Percentiles rank a stretch among this genome's conserved stretches.
These are phyloP conservation scores for Ganaspis brasiliensis DNA, from an alignment of 2,888 invertebrate species.

Conservation along the genomic window DNA sequence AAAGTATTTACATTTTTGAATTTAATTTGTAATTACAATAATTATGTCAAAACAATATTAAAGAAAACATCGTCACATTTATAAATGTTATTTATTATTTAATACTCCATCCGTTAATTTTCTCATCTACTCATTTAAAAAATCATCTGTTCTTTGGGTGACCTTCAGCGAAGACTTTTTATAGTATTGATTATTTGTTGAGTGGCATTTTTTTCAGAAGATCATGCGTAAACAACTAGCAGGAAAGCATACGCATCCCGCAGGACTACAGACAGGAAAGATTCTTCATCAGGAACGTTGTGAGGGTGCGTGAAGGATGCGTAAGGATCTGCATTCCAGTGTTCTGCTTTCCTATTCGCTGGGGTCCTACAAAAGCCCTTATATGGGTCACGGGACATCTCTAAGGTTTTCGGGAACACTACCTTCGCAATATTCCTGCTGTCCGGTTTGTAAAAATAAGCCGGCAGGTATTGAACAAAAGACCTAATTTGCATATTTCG, in stretches of 20 bases:
- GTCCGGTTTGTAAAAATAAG: conserved; percentile 78
- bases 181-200: conserved; percentile 17
- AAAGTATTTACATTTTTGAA: too few relatives aligned
- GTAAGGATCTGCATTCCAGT: conserved; percentile 60
- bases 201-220: conserved; percentile 71
- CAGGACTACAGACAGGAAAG: conserved; percentile 57
- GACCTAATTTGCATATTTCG: conserved; percentile 79
- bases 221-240: conserved; percentile 79
- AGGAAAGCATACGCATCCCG: conserved; percentile 74
- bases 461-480: conserved; percentile 80
- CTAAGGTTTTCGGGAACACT: conserved; percentile 65
- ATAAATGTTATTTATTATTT: too few relatives aligned
- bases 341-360: conserved; percentile 75
- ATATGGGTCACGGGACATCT: conserved; percentile 78
- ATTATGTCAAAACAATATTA: too few relatives aligned
- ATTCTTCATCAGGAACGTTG: conserved; percentile 66
- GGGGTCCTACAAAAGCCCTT: conserved; percentile 80
- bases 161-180: too few relatives aligned
- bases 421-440: conserved; percentile 72
- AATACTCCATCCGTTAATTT: too few relatives aligned
- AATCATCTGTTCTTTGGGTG: too few relatives aligned
- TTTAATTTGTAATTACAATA: too few relatives aligned
- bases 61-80: too few relatives aligned
- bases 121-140: too few relatives aligned
- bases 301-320: conserved; percentile 65